These are phyloP conservation scores for Frieseomelitta varia DNA, from an alignment of 1,140 invertebrate genomes.

Conservation along the genomic window DNA sequence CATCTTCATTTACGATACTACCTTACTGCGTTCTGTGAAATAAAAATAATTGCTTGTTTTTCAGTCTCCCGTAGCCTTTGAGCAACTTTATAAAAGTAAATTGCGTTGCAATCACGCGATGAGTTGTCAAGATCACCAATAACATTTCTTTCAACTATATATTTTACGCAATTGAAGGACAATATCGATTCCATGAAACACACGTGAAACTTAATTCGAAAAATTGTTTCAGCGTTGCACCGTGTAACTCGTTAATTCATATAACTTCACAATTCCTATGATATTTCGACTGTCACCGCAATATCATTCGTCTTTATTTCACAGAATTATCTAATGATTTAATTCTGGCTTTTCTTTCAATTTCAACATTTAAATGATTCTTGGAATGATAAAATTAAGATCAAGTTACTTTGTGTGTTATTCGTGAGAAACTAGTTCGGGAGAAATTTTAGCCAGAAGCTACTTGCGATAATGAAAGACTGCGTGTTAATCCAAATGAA, in stretches of 20 bases:
- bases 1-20: background rate
- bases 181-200: background rate
- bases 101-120: background rate
- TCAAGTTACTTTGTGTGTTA: too few relatives aligned
- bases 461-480: too few relatives aligned
- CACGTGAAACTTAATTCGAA: background rate
- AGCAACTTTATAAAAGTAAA: background rate
- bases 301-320: background rate
- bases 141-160: background rate
- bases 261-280: background rate
- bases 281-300: background rate
- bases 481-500: background rate
- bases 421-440: too few relatives aligned
- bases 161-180: conserved; percentile 13
- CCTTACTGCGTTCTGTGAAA: background rate
- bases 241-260: background rate
- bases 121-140: background rate
- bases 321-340: too few relatives aligned
- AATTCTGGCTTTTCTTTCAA: too few relatives aligned
- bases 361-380: too few relatives aligned
- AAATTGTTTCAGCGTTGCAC: background rate
- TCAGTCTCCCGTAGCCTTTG: background rate
- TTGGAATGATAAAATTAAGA: too few relatives aligned
- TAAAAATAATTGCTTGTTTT: conserved; percentile 4
- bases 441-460: too few relatives aligned